Percentiles rank a stretch among this genome's conserved stretches.
phyloP scores from a whole-genome alignment of 35 echinoderm and acorn worm species.

The Nesometra sesokonis region DNA sequence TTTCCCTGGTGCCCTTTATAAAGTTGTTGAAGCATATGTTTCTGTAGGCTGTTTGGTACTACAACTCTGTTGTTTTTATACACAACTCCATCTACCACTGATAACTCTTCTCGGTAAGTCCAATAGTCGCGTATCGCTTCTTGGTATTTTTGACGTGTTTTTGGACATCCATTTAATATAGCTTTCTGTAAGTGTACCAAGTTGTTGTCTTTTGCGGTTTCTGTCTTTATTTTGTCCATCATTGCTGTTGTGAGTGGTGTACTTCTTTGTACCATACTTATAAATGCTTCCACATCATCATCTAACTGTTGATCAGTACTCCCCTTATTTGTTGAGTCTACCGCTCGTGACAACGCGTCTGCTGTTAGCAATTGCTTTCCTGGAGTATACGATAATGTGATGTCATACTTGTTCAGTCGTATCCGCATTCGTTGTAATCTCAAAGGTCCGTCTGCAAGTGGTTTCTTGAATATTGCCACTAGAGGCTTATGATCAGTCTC shows the following conservation, averaged over 20 bases:
- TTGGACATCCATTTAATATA: constrained; percentile 31
- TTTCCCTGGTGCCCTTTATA: constrained; percentile 13
- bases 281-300: constrained; percentile 35
- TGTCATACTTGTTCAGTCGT: constrained; percentile 45
- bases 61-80: constrained; percentile 5
- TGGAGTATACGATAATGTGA: constrained; percentile 23
- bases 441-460: constrained; percentile 54
- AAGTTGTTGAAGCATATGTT: constrained; percentile 8
- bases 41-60: background rate
- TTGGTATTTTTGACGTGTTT: background rate
- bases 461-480: constrained; percentile 31
- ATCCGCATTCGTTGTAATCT: constrained; percentile 47
- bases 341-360: constrained; percentile 1
- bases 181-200: background rate
- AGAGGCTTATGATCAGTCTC: constrained; percentile 47
- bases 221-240: constrained; percentile 15
- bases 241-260: constrained; percentile 11
- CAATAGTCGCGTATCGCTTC: constrained; percentile 10
- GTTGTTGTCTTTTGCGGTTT: constrained; percentile 13
- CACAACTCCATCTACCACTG: background rate
- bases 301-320: background rate
- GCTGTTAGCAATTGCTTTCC: constrained; percentile 8
- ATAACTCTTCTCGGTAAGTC: constrained; percentile 26
- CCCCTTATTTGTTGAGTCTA: background rate
- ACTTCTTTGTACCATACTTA: constrained; percentile 20